These are phyloP conservation scores for Enteromius anoplus DNA, from an alignment of 2,797 vertebrate species.

Conservation along the genomic window DNA sequence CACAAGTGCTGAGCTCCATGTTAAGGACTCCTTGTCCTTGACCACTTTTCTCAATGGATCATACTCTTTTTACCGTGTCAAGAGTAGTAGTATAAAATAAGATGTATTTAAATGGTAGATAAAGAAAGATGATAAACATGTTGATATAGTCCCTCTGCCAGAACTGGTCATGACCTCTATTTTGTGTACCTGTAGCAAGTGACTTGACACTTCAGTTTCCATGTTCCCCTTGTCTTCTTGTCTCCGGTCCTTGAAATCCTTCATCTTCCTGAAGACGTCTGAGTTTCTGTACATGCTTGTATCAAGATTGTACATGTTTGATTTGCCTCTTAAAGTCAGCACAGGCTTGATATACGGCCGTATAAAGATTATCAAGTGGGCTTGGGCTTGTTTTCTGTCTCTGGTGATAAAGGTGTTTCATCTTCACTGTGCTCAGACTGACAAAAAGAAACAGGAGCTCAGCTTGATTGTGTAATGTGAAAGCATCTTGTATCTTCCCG, in stretches of 20 bases:
- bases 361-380: conserved; percentile 2
- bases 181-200: background rate
- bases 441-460: conserved; percentile 5
- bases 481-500: conserved; percentile 3
- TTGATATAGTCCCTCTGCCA: background rate
- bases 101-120: background rate
- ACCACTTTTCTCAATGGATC: background rate
- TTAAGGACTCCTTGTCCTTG: background rate
- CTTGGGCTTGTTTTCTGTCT: conserved; percentile 24
- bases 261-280: background rate
- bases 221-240: background rate
- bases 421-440: conserved; percentile 17
- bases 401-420: conserved; percentile 26
- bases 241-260: background rate
- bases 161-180: background rate
- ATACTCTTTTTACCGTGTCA: background rate
- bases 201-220: background rate
- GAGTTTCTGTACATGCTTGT: background rate
- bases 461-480: conserved; percentile 27
- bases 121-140: background rate
- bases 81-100: background rate
- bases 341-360: background rate
- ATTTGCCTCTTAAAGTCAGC: conserved; percentile 13
- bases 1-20: background rate
- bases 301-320: background rate